These are phyloP conservation scores for Sturnira hondurensis DNA, from an alignment of 2,113 vertebrate genomes.

Conservation along the genomic window DNA sequence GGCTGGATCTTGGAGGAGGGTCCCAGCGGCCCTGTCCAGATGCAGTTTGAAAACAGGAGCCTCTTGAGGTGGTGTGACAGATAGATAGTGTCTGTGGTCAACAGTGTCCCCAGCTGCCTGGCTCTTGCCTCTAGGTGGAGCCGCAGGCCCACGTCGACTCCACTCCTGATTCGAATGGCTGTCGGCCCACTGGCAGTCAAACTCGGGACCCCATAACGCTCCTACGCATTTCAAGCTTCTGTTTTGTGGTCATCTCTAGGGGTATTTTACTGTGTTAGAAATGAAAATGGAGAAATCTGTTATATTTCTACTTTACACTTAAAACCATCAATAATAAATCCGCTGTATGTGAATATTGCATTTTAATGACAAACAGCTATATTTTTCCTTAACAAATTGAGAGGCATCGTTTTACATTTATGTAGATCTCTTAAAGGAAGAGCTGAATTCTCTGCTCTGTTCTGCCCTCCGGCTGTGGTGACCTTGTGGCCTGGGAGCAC, in stretches of 20 bases:
- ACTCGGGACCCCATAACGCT: neutral
- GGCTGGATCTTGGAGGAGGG: neutral
- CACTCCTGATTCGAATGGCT: neutral
- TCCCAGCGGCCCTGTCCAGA: neutral
- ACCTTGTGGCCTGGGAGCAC: neutral
- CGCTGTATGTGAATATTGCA: neutral
- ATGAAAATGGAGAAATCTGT: neutral
- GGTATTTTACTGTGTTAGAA: neutral
- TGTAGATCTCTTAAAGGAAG: neutral
- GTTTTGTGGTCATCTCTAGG: neutral
- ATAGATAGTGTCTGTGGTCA: too few relatives aligned
- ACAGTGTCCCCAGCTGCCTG: too few relatives aligned
- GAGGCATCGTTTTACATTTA: neutral
- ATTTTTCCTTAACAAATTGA: neutral
- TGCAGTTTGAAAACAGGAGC: neutral
- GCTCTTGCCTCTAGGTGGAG: neutral
- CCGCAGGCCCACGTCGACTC: neutral
- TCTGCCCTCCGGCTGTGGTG: neutral
- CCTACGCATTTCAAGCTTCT: too few relatives aligned
- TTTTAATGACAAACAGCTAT: neutral
- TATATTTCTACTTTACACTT: neutral
- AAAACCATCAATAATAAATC: neutral
- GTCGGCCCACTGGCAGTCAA: neutral
- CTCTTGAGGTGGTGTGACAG: accelerated
- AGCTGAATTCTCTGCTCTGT: neutral